Evolutionary conservation across 2,888 invertebrate genomes (phyloP).

Genomic region (Eristalis arbustorum): DNA sequence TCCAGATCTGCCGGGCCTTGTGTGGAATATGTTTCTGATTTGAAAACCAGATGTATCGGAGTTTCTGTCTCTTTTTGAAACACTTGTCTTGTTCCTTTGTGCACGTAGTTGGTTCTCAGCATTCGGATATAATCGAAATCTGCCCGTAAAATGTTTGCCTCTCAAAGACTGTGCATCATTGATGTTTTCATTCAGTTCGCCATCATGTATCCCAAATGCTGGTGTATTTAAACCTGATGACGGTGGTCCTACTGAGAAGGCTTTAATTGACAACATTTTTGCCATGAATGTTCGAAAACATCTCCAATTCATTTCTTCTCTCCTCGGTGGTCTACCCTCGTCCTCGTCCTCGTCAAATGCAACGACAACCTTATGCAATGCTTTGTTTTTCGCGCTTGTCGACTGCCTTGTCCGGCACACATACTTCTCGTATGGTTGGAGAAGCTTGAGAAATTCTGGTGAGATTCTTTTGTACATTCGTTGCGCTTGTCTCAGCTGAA

Average conservation of each 20-base stretch:
- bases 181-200: not conserved
- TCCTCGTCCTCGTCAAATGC: not conserved
- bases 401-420: not conserved
- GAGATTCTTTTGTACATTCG: slow-evolving; percentile 48
- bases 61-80: not conserved
- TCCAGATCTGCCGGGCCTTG: not conserved
- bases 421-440: slow-evolving; percentile 25
- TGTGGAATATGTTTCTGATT: not conserved
- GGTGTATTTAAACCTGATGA: not conserved
- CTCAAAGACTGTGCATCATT: not conserved
- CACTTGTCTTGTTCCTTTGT: not conserved
- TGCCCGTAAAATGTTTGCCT: not conserved
- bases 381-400: not conserved
- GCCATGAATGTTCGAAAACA: not conserved
- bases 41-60: not conserved
- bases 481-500: not conserved
- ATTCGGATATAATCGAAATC: not conserved
- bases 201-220: not conserved
- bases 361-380: not conserved
- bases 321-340: not conserved
- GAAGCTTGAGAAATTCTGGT: slow-evolving; percentile 42
- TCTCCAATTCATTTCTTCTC: not conserved
- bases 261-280: not conserved
- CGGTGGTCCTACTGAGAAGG: not conserved
- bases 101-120: not conserved